phyloP scores from a whole-genome alignment of 2,797 vertebrate species.

The Sebastes nivosus region DNA sequence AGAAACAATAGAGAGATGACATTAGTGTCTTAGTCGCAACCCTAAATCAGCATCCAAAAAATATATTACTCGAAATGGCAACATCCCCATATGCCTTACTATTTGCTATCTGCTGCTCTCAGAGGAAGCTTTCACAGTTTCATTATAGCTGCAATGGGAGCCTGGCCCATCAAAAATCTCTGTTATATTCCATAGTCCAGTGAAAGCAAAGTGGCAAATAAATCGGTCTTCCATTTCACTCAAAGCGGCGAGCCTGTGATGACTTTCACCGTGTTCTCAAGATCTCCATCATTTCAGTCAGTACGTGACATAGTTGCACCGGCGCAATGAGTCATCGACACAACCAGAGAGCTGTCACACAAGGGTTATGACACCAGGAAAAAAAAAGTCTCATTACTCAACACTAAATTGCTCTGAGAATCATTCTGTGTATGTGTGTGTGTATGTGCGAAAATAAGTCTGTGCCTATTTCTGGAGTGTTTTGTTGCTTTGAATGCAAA shows the following conservation, averaged over 20 bases:
- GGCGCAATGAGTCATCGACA: slow-evolving; percentile 18
- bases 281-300: slow-evolving; percentile 16
- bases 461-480: background rate
- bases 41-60: background rate
- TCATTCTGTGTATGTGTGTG: background rate
- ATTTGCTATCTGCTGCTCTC: background rate
- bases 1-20: background rate
- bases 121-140: background rate
- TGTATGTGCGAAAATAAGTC: background rate
- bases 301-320: slow-evolving; percentile 15
- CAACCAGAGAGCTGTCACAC: background rate
- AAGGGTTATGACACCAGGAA: background rate
- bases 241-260: slow-evolving; percentile 1
- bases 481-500: slow-evolving; percentile 34
- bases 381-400: background rate
- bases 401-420: background rate
- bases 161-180: slow-evolving; percentile 11
- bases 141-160: slow-evolving; percentile 5
- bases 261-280: slow-evolving; percentile 17
- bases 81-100: background rate
- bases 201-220: slow-evolving; percentile 20
- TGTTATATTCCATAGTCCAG: background rate
- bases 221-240: slow-evolving; percentile 4
- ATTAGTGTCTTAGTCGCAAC: background rate
- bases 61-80: background rate